Base-by-base conservation (phyloP, 1,140 invertebrate genomes). In the Scaptomyza graminum region DNA sequence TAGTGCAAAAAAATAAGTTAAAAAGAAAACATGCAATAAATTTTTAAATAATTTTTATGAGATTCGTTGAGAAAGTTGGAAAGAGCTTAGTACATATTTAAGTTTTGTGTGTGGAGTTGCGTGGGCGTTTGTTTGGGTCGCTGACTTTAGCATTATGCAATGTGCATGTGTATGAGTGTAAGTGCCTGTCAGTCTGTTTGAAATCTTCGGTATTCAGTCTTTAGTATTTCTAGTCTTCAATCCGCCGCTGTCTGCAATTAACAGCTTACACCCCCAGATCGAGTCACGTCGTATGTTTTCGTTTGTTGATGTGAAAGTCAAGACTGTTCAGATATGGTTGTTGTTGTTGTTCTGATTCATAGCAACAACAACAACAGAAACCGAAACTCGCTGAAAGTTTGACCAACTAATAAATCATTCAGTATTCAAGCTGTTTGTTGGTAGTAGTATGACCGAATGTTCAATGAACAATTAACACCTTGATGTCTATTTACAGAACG, bases 41-140 rank as follows among this genome's bases (percentile, higher is more conserved):
- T 59, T 15, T 59, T 46, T 46, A 28, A 4, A 5, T 9, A 34
- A 9, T 60, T 60, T 71, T 55, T 44, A 56, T 78, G 65, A 49
- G 61, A 68, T 73, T 66, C 79, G 79, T 83, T 83, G 80, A 79
- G 76, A 83, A 83, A 83, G 79, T 85, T 84, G 54, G 1, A n/a
- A n/a, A n/a, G n/a, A 39, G 46, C 15, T 60, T 76, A 57, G 59
- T 57, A n/a, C n/a, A n/a, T n/a, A 16, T 44, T 51, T 51, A 52
- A 59, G 46, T 60, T 52, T 49, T 64, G 59, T 70, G 59, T 70
- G 44, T 70, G 44, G 31, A 22, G 39, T 66, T 55, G 68, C 67
- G 78, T 80, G 78, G 77, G 78, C 56, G 59, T 39, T 41, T 37
- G 52, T 22, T 61, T 80, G 51, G 80, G 81, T 84, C 77, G 76